A percentile compares a stretch with the other conserved stretches of the same genome.
Evolutionary conservation across 2,797 vertebrate genomes (phyloP).

Genomic region (Pseudochaenichthys georgianus): DNA sequence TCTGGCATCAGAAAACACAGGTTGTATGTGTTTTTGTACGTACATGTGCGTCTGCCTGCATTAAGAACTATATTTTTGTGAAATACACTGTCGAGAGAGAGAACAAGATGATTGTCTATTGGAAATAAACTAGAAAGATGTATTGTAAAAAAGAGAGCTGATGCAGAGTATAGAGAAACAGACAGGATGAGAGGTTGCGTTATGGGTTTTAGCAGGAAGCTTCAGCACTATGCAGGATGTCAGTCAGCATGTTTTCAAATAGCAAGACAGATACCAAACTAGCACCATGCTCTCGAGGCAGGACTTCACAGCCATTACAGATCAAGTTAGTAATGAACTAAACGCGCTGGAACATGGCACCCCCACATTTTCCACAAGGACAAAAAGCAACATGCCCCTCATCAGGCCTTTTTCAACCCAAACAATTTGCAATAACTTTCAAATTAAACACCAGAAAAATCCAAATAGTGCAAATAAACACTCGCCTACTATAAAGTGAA

Average conservation of each 20-base stretch:
- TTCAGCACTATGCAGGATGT: conserved; percentile 37
- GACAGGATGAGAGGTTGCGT: conserved; percentile 38
- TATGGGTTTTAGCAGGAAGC: conserved; percentile 35
- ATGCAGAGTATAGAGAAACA: conserved; percentile 4
- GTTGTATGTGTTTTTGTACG: too few species aligned
- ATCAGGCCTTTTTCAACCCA: neutral
- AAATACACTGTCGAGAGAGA: neutral
- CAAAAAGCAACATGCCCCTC: conserved; percentile 5
- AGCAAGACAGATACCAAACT: conserved; percentile 37
- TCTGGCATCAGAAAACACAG: too few species aligned
- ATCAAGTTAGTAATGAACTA: neutral
- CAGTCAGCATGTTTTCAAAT: conserved; percentile 54
- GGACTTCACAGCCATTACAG: conserved; percentile 19
- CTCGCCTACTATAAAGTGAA: neutral
- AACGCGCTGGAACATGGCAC: neutral
- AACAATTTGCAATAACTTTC: neutral
- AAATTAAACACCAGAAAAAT: conserved; percentile 17
- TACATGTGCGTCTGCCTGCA: too few species aligned
- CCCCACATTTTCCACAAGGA: neutral
- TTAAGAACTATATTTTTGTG: neutral
- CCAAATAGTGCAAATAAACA: conserved; percentile 10
- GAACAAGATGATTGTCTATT: neutral
- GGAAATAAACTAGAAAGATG: neutral
- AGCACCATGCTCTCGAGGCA: conserved; percentile 17
- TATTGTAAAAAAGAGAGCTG: neutral